Percentiles rank a stretch among this genome's conserved stretches.
Conservation (phyloP, 2,797 vertebrate genomes). For the Macropus fuliginosus region DNA sequence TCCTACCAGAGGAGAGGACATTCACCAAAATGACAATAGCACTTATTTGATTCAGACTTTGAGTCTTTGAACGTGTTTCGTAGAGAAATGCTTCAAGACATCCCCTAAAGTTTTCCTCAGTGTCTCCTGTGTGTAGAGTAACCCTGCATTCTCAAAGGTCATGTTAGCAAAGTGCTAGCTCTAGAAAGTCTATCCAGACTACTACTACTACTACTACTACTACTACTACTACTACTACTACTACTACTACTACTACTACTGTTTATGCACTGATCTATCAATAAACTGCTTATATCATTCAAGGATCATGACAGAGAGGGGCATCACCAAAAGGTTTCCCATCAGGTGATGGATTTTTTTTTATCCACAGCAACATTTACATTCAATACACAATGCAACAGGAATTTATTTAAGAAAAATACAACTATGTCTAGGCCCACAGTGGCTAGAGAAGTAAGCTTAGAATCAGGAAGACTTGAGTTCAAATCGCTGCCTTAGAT, state of each 20-base stretch:
- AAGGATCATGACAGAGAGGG: not conserved
- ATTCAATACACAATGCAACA: not conserved
- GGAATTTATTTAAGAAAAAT: not conserved
- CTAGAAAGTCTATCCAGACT: not conserved
- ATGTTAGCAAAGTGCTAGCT: not conserved
- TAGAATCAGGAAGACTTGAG: not conserved
- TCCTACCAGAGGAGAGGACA: not conserved
- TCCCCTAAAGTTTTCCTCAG: not conserved
- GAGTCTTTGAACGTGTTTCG: not conserved
- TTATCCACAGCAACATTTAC: not conserved
- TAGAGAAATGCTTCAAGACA: not conserved
- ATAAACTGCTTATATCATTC: not conserved
- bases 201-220: not conserved
- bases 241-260: not conserved
- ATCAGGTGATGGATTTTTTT: not conserved
- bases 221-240: not conserved
- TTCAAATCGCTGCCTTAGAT: not conserved
- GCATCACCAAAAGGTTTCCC: not conserved
- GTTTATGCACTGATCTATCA: not conserved
- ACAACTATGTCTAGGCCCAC: not conserved
- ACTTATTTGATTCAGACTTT: not conserved
- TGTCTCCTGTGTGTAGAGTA: not conserved
- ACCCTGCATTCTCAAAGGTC: not conserved
- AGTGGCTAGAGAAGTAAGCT: not conserved
- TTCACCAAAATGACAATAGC: not conserved